phyloP scores from a whole-genome alignment of 2,888 invertebrate species.

The Gisinianus flammeolus region DNA sequence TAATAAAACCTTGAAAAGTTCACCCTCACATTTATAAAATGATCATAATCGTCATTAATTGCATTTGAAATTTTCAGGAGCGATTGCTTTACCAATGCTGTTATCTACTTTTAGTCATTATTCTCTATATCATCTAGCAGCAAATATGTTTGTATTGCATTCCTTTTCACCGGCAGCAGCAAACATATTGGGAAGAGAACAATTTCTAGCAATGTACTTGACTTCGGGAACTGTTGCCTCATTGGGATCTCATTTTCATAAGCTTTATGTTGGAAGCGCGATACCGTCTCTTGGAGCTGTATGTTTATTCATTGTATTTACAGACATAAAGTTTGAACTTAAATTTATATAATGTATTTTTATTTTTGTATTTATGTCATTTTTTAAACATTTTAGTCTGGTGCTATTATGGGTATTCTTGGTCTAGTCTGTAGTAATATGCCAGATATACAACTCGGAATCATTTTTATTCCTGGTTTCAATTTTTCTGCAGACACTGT shows the following conservation, averaged over 20 bases:
- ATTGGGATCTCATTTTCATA: slow-evolving; percentile 81
- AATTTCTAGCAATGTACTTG: slow-evolving; percentile 88
- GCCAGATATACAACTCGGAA: slow-evolving; percentile 85
- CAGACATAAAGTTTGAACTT: too few relatives aligned
- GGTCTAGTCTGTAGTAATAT: slow-evolving; percentile 85
- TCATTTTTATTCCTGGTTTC: slow-evolving; percentile 87
- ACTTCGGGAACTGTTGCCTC: slow-evolving; percentile 87
- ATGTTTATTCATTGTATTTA: slow-evolving; percentile 62
- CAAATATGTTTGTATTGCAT: slow-evolving; percentile 96
- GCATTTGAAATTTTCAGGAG: slow-evolving; percentile 68
- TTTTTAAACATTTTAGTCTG: slow-evolving; percentile 75
- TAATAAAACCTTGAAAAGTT: too few relatives aligned
- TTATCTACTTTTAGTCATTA: slow-evolving; percentile 95
- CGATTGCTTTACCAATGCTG: slow-evolving; percentile 84
- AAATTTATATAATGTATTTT: neutral
- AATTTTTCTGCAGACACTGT: slow-evolving; percentile 86
- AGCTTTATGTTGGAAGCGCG: slow-evolving; percentile 72
- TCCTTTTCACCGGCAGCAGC: slow-evolving; percentile 78
- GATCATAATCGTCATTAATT: too few relatives aligned
- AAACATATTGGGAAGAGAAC: slow-evolving; percentile 81
- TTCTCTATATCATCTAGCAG: slow-evolving; percentile 80
- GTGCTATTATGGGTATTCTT: slow-evolving; percentile 90
- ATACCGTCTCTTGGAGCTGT: slow-evolving; percentile 92
- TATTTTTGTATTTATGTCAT: slow-evolving; percentile 29
- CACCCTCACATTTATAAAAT: neutral